Evolutionary conservation across 1,140 invertebrate species (phyloP).

Genomic region (Phenacoccus solenopsis): DNA sequence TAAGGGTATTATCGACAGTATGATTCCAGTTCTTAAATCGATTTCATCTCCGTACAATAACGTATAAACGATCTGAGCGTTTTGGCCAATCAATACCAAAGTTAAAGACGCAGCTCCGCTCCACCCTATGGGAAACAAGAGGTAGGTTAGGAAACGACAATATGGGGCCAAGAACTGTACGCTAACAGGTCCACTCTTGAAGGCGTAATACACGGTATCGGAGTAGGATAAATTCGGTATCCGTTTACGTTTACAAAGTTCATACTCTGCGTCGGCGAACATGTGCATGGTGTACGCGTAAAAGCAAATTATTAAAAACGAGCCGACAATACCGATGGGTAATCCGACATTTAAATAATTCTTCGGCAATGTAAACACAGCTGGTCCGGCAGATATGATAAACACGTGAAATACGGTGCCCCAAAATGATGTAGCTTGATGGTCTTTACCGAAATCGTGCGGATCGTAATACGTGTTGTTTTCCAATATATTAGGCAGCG

Average conservation of each 20-base stretch:
- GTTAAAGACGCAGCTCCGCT: not conserved
- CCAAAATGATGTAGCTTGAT: slow-evolving; percentile 5
- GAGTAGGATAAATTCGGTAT: slow-evolving; percentile 48
- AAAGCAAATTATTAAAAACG: not conserved
- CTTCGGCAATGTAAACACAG: not conserved
- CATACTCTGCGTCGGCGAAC: slow-evolving; percentile 30
- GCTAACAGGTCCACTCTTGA: slow-evolving; percentile 41
- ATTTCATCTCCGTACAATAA: slow-evolving; percentile 28
- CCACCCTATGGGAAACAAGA: not conserved
- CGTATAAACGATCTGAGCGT: not conserved
- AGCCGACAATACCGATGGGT: not conserved
- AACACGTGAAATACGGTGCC: not conserved
- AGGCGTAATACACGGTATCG: slow-evolving; percentile 44
- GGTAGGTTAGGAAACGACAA: not conserved
- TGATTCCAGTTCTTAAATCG: slow-evolving; percentile 39
- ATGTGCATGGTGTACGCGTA: not conserved
- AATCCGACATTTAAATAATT: not conserved
- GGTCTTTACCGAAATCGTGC: not conserved
- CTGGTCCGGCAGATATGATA: not conserved
- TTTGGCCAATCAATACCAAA: not conserved
- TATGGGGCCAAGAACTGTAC: slow-evolving; percentile 38
- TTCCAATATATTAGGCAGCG: not conserved
- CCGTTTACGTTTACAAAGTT: slow-evolving; percentile 37
- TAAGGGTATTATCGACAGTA: slow-evolving; percentile 46
- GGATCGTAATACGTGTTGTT: not conserved